These are phyloP conservation scores for Gnatocerus cornutus DNA, from an alignment of 2,888 invertebrate species.

Conservation along the genomic window DNA sequence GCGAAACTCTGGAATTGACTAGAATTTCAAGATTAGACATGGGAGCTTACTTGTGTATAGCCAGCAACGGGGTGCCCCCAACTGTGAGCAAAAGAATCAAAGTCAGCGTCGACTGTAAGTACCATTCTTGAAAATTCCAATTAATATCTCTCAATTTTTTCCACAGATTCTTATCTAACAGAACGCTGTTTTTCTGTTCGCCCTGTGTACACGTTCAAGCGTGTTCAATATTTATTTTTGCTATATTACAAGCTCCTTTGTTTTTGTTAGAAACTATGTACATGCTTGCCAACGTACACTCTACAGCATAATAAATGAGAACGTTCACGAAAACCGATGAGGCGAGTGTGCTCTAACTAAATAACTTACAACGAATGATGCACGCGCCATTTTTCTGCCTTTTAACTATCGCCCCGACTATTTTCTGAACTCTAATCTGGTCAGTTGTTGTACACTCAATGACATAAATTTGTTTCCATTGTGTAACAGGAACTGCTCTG, in stretches of 20 bases:
- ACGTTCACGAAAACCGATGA: conserved; percentile 13
- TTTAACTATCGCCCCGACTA: conserved; percentile 41
- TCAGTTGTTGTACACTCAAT: conserved; percentile 61
- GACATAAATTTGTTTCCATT: conserved; percentile 69
- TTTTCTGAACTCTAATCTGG: conserved; percentile 42
- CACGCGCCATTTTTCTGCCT: conserved; percentile 18
- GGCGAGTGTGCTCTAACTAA: conserved; percentile 19
- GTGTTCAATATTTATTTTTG: conserved; percentile 32
- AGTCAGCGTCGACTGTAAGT: conserved; percentile 96
- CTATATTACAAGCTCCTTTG: conserved; percentile 25
- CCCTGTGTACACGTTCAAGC: conserved; percentile 10
- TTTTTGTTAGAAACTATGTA: conserved; percentile 17
- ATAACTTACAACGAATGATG: conserved; percentile 21
- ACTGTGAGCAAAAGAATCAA: conserved; percentile 93
- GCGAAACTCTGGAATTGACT: conserved; percentile 87
- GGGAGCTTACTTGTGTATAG: conserved; percentile 94
- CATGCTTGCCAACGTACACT: conserved; percentile 21
- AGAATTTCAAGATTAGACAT: conserved; percentile 91
- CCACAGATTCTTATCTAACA: conserved; percentile 1
- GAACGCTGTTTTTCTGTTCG: not conserved
- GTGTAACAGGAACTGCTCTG: conserved; percentile 66
- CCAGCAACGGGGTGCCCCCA: conserved; percentile 91
- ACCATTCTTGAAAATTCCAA: conserved; percentile 53
- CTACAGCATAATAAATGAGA: conserved; percentile 22
- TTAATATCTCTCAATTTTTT: conserved; percentile 21